Base-by-base conservation (phyloP, 2,888 invertebrate genomes). In the Cyclophora punctaria region DNA sequence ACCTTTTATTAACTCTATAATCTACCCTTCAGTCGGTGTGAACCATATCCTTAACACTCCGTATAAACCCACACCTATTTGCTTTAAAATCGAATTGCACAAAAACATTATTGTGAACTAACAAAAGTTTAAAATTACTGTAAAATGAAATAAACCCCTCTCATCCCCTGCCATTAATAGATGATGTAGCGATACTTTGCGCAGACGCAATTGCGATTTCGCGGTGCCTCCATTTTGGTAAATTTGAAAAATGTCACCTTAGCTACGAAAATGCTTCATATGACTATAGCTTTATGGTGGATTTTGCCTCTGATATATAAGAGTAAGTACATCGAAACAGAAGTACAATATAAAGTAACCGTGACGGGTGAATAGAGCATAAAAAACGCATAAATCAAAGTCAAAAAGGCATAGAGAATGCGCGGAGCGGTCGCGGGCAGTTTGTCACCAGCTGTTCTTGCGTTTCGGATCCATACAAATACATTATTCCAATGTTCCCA, bases 301-400 rank as follows among this genome's bases (percentile, higher is more conserved):
- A 20, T 20, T 20, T 20, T 20, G n/a, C 20, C 20, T 20, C 20
- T 20, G 20, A 20, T 20, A 20, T 20, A 20, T 20, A 20, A 20
- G 20, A 58, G 44, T 45, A 48, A 57, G 56, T 64, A 67, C 58
- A 52, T 63, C 52, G 66, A 60, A 63, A 65, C 67, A 67, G 71
- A 70, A 75, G 73, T 75, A 75, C 70, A 78, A 77, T 83, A 68
- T 72, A 76, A 83, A 84, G 80, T 72, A 75, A 72, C 79, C 82
- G 74, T 86, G 87, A 83, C 86, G 84, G 75, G 78, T 86, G 88
- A 87, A 88, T 86, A 80, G 83, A 71, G 81, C 72, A 88, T 87
- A 89, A 89, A 89, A 89, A 89, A 82, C 62, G 65, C 78, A 89
- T 89, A 89, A 89, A 89, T 89, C 89, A 89, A 89, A 89, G 89